These are phyloP conservation scores for Parnassius glacialis DNA, from an alignment of 2,888 invertebrate genomes.

Conservation along the genomic window DNA sequence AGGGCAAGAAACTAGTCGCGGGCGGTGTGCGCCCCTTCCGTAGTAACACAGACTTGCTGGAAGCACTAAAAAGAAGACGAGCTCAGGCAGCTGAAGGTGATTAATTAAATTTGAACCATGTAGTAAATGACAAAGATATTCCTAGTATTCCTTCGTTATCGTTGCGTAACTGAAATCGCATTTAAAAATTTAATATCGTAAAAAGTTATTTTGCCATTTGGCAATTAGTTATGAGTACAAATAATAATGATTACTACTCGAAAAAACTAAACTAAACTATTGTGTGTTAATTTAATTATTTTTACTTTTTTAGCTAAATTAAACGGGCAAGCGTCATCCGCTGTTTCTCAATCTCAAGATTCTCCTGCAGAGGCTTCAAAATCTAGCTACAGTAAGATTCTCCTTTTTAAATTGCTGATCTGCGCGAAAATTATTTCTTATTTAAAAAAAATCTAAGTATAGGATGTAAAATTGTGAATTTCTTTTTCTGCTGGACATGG, in stretches of 20 bases:
- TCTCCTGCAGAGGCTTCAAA: constrained; percentile 52
- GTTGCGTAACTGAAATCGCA: too few relatives aligned
- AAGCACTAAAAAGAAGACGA: constrained; percentile 86
- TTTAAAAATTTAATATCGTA: too few relatives aligned
- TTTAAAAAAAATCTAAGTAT: too few relatives aligned
- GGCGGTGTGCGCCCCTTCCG: constrained; percentile 88
- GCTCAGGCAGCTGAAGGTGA: constrained; percentile 84
- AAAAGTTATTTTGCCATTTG: too few relatives aligned
- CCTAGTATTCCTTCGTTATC: too few relatives aligned
- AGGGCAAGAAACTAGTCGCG: constrained; percentile 84
- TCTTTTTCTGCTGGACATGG: too few relatives aligned
- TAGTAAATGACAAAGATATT: too few relatives aligned
- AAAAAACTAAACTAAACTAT: too few relatives aligned
- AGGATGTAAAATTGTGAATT: too few relatives aligned
- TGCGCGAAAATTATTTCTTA: too few relatives aligned
- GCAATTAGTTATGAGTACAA: too few relatives aligned
- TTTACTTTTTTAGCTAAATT: constrained; percentile 56
- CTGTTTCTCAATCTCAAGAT: constrained; percentile 38
- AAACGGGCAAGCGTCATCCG: constrained; percentile 45
- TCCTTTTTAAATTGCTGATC: background rate
- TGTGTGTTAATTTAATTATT: constrained; percentile 3
- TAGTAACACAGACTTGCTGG: constrained; percentile 88
- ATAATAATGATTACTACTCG: too few relatives aligned
- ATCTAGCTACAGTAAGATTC: constrained; percentile 61
- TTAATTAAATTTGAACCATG: background rate